These are phyloP conservation scores for Centruroides sculpturatus DNA, from an alignment of 1,140 invertebrate species.

Conservation along the genomic window DNA sequence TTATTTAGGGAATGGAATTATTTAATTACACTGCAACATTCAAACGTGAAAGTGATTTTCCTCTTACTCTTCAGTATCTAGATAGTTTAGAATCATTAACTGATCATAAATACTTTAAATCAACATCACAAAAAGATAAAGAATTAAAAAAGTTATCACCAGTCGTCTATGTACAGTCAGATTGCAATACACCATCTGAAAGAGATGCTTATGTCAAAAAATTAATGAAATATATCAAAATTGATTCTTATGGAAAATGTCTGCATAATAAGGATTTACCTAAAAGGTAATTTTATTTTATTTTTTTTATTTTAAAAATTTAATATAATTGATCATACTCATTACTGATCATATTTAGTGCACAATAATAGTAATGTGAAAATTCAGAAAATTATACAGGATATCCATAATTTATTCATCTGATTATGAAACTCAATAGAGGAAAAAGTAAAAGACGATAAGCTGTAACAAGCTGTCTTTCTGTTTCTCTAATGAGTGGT, in stretches of 20 bases:
- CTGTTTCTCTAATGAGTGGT: too few relatives aligned
- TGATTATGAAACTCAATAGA: too few relatives aligned
- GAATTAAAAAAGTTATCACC: conserved; percentile 39
- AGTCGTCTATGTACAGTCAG: conserved; percentile 49
- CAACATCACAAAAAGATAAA: conserved; percentile 40
- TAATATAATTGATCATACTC: too few relatives aligned
- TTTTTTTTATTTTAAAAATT: too few relatives aligned
- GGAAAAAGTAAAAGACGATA: too few relatives aligned
- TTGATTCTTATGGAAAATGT: conserved; percentile 60
- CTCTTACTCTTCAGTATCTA: conserved; percentile 46
- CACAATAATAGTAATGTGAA: too few relatives aligned
- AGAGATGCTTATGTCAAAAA: conserved; percentile 56
- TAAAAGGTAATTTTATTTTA: conserved; percentile 19
- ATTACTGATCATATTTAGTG: too few relatives aligned
- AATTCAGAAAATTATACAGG: too few relatives aligned
- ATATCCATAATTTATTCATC: too few relatives aligned
- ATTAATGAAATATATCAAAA: conserved; percentile 51
- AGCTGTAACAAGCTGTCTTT: too few relatives aligned
- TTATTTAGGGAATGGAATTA: conserved; percentile 33
- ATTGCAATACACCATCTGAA: conserved; percentile 37
- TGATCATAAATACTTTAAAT: conserved; percentile 35
- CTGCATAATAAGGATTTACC: conserved; percentile 55
- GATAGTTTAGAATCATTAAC: conserved; percentile 2
- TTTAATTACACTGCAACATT: conserved; percentile 72
- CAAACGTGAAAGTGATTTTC: conserved; percentile 54